Conservation (phyloP, 1,140 invertebrate genomes). For the Eumeta japonica region DNA sequence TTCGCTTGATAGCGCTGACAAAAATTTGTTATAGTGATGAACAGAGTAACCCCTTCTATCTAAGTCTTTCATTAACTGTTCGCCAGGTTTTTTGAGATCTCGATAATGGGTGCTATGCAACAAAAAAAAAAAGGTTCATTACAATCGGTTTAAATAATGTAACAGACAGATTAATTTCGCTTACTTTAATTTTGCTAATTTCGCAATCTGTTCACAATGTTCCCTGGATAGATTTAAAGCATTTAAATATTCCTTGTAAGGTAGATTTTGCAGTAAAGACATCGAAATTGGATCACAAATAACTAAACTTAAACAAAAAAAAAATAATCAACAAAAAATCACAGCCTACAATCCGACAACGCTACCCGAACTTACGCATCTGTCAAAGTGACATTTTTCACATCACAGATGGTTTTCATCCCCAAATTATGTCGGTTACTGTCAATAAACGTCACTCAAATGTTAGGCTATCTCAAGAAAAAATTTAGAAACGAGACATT, state of each 20-base stretch:
- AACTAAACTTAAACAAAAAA: no score
- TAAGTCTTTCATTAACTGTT: conserved; percentile 27
- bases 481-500: no score
- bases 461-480: no score
- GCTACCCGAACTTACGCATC: no score
- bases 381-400: no score
- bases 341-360: no score
- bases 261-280: conserved; percentile 17
- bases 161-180: conserved; percentile 4
- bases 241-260: conserved; percentile 18
- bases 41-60: conserved; percentile 26
- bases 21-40: conserved; percentile 20
- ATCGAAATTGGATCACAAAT: no score
- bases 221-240: conserved; percentile 12
- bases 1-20: conserved; percentile 16
- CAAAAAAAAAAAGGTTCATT: neutral
- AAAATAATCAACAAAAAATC: no score
- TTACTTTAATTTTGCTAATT: conserved; percentile 17
- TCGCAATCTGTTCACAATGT: conserved; percentile 17
- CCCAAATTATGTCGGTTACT: no score
- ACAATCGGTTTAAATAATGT: neutral
- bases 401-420: no score
- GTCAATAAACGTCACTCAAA: no score
- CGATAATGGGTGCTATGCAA: neutral
- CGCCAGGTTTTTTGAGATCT: conserved; percentile 25